A percentile compares a stretch with the other conserved stretches of the same genome.
phyloP scores from a whole-genome alignment of 2,113 vertebrate species.

The Pluvianellus socialis region DNA sequence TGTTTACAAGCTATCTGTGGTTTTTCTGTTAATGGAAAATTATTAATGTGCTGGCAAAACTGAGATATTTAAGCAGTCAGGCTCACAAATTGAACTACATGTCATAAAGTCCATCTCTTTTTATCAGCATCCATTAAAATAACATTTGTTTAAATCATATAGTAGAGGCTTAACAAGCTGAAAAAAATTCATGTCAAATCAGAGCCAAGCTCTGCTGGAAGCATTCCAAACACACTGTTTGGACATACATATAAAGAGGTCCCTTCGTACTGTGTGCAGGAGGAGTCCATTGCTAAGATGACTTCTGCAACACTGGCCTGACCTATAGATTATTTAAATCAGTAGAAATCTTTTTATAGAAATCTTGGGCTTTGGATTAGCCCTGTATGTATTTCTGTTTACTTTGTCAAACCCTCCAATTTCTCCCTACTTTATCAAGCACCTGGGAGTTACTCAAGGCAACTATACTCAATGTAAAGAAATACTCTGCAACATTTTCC shows the following conservation, averaged over 20 bases:
- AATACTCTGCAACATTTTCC: background rate
- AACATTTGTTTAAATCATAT: conserved; percentile 14
- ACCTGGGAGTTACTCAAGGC: background rate
- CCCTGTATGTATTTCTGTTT: background rate
- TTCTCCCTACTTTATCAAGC: background rate
- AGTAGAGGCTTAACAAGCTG: conserved; percentile 6
- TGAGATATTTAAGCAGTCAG: background rate
- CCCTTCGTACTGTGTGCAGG: background rate
- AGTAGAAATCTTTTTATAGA: background rate
- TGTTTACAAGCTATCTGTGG: background rate
- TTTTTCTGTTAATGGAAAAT: background rate
- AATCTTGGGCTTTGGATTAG: background rate
- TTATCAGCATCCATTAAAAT: conserved; percentile 30
- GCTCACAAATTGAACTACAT: background rate
- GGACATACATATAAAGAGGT: background rate
- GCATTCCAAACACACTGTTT: background rate
- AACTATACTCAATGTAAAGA: background rate
- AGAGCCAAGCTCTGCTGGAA: conserved; percentile 10
- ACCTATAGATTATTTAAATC: background rate
- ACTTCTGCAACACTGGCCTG: background rate
- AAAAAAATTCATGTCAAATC: conserved; percentile 8
- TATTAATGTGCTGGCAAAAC: background rate
- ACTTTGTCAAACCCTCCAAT: background rate
- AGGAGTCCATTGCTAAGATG: background rate
- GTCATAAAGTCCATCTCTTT: background rate